Base-by-base conservation (phyloP, 2,888 invertebrate genomes). In the Dynastes hyllus region DNA sequence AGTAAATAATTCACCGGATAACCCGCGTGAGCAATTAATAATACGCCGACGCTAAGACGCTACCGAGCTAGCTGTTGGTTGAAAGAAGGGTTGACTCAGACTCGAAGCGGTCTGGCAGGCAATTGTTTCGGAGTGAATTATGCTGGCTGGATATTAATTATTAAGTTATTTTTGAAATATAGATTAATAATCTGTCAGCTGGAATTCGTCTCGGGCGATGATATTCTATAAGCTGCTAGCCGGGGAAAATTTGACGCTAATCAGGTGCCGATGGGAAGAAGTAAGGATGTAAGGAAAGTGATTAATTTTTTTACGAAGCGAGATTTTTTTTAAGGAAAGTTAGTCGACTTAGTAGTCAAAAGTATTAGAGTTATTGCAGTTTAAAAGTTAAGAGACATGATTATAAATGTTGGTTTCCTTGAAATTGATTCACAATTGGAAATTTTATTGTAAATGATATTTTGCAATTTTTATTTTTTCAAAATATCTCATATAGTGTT, bases 1-100 rank as follows among this genome's bases (percentile, higher is more conserved):
- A 90, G 89, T 90, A 88, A 89, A 90, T 90, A 90, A 90, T 90
- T 90, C 89, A 90, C 89, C 88, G 88, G 55, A 88, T 88, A 88
- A 88, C 88, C 88, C 88, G 84, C 87, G 87, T 86, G 87, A 87
- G 89, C 90, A 89, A 90, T 90, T 90, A 90, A 90, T 90, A 89
- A 90, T 87, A 82, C 84, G 84, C 85, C 84, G 82, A 83, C 83
- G 81, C 81, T 84, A 84, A 86, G 85, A 85, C 82, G 83, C 75
- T 79, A 22, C 55, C 55, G 16, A 58, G 6, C 55, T 16, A 51
- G 8, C 65, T 78, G 70, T 45, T 70, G 51, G 80, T 71, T 37
- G 78, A 80, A 79, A 81, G 81, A 85, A 83, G 84, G 83, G 83
- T 83, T 83, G 82, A 85, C 84, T 83, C 83, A 85, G 51, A 50